Percentiles rank a stretch among this genome's conserved stretches.
phyloP scores from a whole-genome alignment of 2,113 vertebrate genomes.

The Mormoops blainvillei region DNA sequence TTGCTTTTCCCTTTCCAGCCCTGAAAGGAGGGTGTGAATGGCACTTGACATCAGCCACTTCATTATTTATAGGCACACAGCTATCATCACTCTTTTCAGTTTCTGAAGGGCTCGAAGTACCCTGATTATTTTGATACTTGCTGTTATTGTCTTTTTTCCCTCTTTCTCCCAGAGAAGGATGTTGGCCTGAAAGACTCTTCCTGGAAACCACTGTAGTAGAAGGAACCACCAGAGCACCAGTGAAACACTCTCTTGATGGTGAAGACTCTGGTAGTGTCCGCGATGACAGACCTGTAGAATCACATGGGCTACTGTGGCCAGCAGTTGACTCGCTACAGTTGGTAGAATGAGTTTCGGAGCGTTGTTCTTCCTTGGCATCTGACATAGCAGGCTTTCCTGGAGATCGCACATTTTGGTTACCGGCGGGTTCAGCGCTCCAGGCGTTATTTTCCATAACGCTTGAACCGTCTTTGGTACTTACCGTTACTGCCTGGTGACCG shows the following conservation, averaged over 20 bases:
- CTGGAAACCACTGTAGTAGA: constrained; percentile 14
- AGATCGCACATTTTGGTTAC: not conserved
- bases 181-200: constrained; percentile 41
- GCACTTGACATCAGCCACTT: not conserved
- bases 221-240: not conserved
- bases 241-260: constrained; percentile 25
- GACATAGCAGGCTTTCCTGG: constrained; percentile 8
- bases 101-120: not conserved
- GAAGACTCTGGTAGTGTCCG: constrained; percentile 10
- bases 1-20: constrained; percentile 57
- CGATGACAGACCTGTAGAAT: not conserved
- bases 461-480: constrained; percentile 33
- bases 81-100: constrained; percentile 26
- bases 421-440: not conserved
- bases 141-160: constrained; percentile 58
- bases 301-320: not conserved
- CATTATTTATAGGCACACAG: not conserved
- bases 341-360: not conserved
- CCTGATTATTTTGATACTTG: constrained; percentile 29
- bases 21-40: constrained; percentile 60
- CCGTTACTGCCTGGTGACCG: constrained; percentile 25
- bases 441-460: not conserved
- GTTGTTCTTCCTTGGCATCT: not conserved
- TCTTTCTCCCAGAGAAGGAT: constrained; percentile 41
- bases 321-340: not conserved